A percentile compares a stretch with the other conserved stretches of the same genome.
Conservation (phyloP, 2,113 vertebrate species). For the Saimiri boliviensis region DNA sequence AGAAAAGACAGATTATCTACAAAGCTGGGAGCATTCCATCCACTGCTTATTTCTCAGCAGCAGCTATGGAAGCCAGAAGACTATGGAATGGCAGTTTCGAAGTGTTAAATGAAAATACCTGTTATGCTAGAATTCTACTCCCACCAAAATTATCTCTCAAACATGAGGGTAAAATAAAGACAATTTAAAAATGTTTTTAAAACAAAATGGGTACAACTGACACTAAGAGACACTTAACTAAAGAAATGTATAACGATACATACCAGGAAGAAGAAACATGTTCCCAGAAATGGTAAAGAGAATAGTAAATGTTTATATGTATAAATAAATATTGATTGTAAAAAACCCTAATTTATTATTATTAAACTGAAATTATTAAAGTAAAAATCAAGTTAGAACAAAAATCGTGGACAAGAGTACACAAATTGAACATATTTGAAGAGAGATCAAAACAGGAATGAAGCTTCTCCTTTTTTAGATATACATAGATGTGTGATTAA, state of each 20-base stretch:
- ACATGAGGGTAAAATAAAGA: not conserved
- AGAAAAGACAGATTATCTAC: not conserved
- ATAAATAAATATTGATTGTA: not conserved
- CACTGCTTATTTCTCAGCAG: not conserved
- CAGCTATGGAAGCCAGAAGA: not conserved
- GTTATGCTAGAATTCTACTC: not conserved
- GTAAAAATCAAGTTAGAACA: slow-evolving; percentile 16
- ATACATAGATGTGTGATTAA: not conserved
- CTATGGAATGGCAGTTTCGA: not conserved
- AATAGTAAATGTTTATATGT: not conserved
- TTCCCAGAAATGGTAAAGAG: not conserved
- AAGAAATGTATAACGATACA: not conserved
- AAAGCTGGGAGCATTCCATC: not conserved
- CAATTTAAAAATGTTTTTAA: not conserved
- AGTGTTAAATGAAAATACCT: not conserved
- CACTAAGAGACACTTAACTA: not conserved
- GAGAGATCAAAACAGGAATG: not conserved
- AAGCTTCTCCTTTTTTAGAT: not conserved
- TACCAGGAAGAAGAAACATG: not conserved
- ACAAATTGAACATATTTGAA: not conserved
- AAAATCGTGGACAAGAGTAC: not conserved
- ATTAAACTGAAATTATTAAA: not conserved
- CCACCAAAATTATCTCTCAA: not conserved
- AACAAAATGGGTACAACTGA: not conserved
- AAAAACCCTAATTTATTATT: not conserved